phyloP scores from a whole-genome alignment of 2,797 vertebrate species.

The Malurus splendens region DNA sequence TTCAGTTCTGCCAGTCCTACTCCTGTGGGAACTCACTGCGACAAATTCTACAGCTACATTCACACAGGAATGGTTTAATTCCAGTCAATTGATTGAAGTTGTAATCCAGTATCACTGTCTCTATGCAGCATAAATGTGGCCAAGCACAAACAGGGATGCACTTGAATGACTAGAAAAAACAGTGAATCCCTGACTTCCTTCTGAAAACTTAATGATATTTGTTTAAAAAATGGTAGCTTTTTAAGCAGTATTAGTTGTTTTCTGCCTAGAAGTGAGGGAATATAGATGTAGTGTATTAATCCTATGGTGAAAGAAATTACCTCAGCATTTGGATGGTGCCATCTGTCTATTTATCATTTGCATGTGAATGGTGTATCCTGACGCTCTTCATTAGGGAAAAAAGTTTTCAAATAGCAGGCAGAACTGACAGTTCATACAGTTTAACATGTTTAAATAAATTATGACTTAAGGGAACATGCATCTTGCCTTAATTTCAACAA shows the following conservation, averaged over 20 bases:
- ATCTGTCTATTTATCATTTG: not conserved
- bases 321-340: not conserved
- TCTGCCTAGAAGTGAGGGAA: not conserved
- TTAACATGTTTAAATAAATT: not conserved
- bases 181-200: not conserved
- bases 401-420: constrained; percentile 21
- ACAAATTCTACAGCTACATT: not conserved
- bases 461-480: constrained; percentile 35
- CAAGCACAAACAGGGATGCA: not conserved
- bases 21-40: not conserved
- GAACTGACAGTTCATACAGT: constrained; percentile 21
- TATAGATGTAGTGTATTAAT: not conserved
- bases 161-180: not conserved
- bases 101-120: not conserved
- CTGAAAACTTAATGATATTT: not conserved
- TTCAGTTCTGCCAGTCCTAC: not conserved
- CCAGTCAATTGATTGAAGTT: not conserved
- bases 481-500: constrained; percentile 27
- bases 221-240: not conserved
- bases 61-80: not conserved
- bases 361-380: not conserved
- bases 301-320: not conserved
- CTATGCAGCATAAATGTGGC: not conserved
- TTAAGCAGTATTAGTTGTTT: not conserved
- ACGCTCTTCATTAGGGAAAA: not conserved